Percentiles rank a stretch among this genome's conserved stretches.
Evolutionary conservation across 2,113 vertebrate genomes (phyloP).

Genomic region (Amazona guildingii): DNA sequence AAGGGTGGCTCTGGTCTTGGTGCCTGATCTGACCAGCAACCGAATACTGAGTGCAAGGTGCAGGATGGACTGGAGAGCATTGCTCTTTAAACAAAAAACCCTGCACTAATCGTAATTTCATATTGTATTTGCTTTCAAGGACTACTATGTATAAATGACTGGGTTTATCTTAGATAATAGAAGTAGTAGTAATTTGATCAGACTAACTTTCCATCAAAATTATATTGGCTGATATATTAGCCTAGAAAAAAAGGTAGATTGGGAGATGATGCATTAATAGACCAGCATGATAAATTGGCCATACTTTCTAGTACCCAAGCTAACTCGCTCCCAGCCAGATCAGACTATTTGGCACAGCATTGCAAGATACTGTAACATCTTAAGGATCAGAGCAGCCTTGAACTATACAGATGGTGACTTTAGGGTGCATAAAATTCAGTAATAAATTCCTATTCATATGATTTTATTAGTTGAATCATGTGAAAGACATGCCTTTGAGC

Average conservation of each 20-base stretch:
- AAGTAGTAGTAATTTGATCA: neutral
- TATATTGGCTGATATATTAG: neutral
- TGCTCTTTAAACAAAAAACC: neutral
- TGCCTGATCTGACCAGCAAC: neutral
- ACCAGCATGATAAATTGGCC: neutral
- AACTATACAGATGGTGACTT: neutral
- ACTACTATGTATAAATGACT: neutral
- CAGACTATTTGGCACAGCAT: neutral
- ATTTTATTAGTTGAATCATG: neutral
- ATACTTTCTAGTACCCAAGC: neutral
- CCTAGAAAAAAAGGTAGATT: neutral
- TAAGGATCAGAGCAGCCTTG: neutral
- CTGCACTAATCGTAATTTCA: neutral
- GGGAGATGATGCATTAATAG: neutral
- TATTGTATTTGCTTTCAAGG: neutral
- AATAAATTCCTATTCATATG: constrained; percentile 11
- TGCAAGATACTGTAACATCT: neutral
- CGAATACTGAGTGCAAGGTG: neutral
- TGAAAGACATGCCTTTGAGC: neutral
- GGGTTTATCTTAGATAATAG: neutral
- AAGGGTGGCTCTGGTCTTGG: neutral
- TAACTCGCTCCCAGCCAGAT: neutral
- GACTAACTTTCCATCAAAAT: neutral
- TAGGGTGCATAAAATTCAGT: constrained; percentile 2
- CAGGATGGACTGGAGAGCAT: neutral